Base-by-base conservation (phyloP, 1,140 invertebrate species). In the Manduca sexta region DNA sequence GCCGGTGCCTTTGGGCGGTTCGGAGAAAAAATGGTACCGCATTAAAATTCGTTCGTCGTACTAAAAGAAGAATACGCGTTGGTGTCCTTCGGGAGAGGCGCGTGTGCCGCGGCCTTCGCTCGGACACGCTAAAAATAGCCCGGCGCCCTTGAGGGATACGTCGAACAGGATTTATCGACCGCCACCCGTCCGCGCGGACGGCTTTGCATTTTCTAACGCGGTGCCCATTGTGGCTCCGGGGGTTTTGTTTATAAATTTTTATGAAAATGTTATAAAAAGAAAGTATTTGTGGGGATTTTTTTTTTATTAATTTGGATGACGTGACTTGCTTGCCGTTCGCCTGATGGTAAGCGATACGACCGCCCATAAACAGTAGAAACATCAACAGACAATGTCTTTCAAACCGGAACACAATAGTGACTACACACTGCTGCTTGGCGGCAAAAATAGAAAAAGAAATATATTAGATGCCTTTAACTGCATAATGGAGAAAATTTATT, bases 121-220 rank as follows among this genome's bases (percentile, higher is more conserved):
- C 63, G 67, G 61, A 64, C 47, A 46, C 40, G 73, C 78, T 82
- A 82, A 72, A 76, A 74, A 74, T 82, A 82, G 66, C 61, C 49
- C 52, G 50, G 62, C 65, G 74, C 74, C 75, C 74, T 78, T 77
- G 72, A 64, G 69, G 64, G 60, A 64, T 61, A 70, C 74, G 67
- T 74, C 66, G 75, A 82, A 82, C 75, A 69, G 72, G 75, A 82
- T 82, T 82, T 82, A 82, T 79, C 52, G 57, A 54, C 64, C 60
- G 64, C 41, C 26, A 14, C 21, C 21, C 21, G 21, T 26, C 21
- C 21, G 21, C 21, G 21, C 21, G 4, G 21, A 3, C n/a, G n/a
- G 8, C 21, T 26, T 26, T 26, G 21, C 21, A 26, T 26, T 26
- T 26, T 26, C 21, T 26, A 40, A 18, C 38, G 5, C 10, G 16